Evolutionary conservation across 37 sponge, comb jelly and placozoan species (phyloP).

Genomic region (Ianthella basta): DNA sequence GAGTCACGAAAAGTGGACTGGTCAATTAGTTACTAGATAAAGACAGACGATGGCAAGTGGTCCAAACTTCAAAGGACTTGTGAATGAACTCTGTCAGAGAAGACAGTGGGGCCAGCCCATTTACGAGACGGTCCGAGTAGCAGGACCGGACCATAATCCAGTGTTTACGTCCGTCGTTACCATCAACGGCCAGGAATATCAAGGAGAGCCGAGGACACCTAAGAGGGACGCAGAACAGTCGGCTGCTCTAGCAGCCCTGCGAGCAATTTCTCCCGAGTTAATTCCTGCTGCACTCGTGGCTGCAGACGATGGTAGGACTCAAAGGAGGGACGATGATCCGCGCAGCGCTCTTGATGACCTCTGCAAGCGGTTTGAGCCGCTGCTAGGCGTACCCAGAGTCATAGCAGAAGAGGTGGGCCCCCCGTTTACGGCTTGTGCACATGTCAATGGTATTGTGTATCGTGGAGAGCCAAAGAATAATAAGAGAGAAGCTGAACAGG

Average conservation of each 20-base stretch:
- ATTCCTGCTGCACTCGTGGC: not conserved
- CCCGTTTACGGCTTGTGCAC: not conserved
- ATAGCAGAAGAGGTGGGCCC: not conserved
- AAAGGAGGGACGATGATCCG: not conserved
- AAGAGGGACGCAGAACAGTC: constrained; percentile 10
- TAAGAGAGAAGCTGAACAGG: constrained; percentile 13
- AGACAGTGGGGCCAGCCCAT: not conserved
- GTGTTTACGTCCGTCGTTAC: not conserved
- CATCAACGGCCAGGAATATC: not conserved
- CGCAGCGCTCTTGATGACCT: constrained; percentile 6
- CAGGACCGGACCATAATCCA: not conserved
- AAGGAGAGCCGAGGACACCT: constrained; percentile 14
- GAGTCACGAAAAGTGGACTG: too few species aligned
- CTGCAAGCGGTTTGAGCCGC: not conserved
- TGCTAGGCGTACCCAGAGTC: not conserved
- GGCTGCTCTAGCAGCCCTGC: constrained; percentile 11
- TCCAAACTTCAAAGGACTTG: too few species aligned
- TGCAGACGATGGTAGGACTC: not conserved
- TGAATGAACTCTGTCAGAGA: too few species aligned
- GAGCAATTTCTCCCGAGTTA: not conserved
- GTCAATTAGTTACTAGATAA: too few species aligned
- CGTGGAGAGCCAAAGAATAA: not conserved
- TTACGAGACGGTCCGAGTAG: not conserved
- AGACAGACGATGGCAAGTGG: too few species aligned
- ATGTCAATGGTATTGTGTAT: not conserved